Percentiles rank a stretch among this genome's conserved stretches.
Evolutionary conservation across 2,113 vertebrate species (phyloP).

Genomic region (Agapornis roseicollis): DNA sequence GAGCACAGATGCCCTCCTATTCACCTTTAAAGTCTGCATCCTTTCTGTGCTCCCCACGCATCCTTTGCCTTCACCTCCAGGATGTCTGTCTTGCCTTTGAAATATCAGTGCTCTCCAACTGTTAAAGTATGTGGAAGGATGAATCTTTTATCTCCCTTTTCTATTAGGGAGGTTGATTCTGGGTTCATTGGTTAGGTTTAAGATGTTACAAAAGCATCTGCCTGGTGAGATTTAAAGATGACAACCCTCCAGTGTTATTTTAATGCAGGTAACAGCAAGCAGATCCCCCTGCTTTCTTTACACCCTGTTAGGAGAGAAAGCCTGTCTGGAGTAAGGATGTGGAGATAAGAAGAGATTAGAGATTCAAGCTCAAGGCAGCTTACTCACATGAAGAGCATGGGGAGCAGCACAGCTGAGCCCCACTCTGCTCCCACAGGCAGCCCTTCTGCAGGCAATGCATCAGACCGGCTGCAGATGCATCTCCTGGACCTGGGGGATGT

Average conservation of each 20-base stretch:
- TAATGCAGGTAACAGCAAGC: conserved; percentile 10
- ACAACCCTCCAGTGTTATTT: conserved; percentile 41
- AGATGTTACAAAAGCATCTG: conserved; percentile 48
- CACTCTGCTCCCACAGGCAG: neutral
- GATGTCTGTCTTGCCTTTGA: conserved; percentile 59
- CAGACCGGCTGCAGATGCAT: neutral
- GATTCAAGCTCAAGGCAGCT: neutral
- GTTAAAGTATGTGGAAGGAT: conserved; percentile 60
- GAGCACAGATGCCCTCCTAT: conserved; percentile 35
- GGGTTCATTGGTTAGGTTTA: conserved; percentile 61
- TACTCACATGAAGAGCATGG: neutral
- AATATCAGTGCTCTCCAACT: conserved; percentile 62
- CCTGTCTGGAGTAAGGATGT: conserved; percentile 47
- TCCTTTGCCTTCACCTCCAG: conserved; percentile 61
- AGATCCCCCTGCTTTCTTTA: conserved; percentile 21
- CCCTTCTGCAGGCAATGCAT: neutral
- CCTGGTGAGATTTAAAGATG: conserved; percentile 55
- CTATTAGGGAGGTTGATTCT: conserved; percentile 62
- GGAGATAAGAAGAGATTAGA: conserved; percentile 45
- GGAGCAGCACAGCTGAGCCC: neutral
- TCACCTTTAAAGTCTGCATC: conserved; percentile 51
- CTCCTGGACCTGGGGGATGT: neutral
- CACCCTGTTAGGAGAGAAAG: conserved; percentile 9
- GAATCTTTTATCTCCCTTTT: conserved; percentile 63
- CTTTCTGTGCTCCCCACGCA: conserved; percentile 34